These are phyloP conservation scores for Mustelus asterias DNA, from an alignment of 2,113 vertebrate genomes.

Conservation along the genomic window DNA sequence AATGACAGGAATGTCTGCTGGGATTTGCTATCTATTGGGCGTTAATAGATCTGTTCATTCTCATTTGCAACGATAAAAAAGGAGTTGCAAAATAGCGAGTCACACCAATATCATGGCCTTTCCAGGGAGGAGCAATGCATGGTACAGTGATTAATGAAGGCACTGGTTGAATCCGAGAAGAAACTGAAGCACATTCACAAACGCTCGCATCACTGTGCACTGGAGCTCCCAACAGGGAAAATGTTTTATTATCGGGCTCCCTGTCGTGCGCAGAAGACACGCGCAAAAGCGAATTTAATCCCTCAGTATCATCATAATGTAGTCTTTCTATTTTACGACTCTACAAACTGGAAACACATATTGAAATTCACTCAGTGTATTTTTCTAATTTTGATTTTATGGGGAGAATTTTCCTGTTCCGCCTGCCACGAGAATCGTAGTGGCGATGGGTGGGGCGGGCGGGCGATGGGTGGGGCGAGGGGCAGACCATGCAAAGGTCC, in stretches of 20 bases:
- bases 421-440: too few species aligned
- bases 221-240: slow-evolving; percentile 19
- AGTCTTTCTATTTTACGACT: background rate
- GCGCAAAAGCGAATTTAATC: slow-evolving; percentile 19
- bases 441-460: too few species aligned
- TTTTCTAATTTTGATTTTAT: background rate
- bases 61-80: slow-evolving; percentile 21
- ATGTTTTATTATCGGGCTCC: background rate
- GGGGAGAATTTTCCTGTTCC: too few species aligned
- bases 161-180: background rate
- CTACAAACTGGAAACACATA: background rate
- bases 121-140: background rate
- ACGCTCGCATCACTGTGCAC: background rate
- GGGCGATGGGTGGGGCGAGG: too few species aligned
- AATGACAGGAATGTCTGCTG: background rate
- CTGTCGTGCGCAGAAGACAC: background rate
- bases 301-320: background rate
- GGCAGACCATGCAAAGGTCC: too few species aligned
- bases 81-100: background rate
- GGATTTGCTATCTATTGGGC: background rate
- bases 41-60: slow-evolving; percentile 29
- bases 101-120: slow-evolving; percentile 1
- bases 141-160: slow-evolving; percentile 27
- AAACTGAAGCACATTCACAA: background rate
- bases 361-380: background rate